Base-by-base conservation (phyloP, 2,888 invertebrate genomes). In the Caenorhabditis virilis region DNA sequence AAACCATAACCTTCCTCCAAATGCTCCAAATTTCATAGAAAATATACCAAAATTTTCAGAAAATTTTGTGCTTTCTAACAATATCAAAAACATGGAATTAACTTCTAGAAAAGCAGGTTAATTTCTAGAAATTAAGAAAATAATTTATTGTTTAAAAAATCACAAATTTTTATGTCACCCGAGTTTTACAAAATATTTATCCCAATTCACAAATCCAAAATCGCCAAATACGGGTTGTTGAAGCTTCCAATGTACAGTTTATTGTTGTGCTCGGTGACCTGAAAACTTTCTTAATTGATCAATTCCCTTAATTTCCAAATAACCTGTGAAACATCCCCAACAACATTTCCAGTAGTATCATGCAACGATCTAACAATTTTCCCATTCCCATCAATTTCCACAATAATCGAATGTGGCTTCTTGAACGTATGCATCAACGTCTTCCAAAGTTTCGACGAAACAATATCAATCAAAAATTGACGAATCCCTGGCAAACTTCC, bases 221-320 rank as follows among this genome's bases (percentile, higher is more conserved):
- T 60, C n/a, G 73, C 79, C 50, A 79, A 75, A 46, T 70, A 79
- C 9, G 62, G 54, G 16, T 59, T 61, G 30, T 76, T 65, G 60
- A 77, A 80, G 22, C 74, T 76, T 45, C 80, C 80, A 38, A 80
- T 59, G 58, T 78, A 80, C 13, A 80, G 64, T 27, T 48, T 50
- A 20, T 59, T 55, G 1, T 66, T 69, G 23, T 62, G 53, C 42
- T 76, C 73, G 26, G 71, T 64, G 4, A 69, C 73, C 76, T 76
- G 27, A 38, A 73, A 57, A 51, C 11, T n/a, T n/a, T 2, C n/a
- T 9, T 6, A 30, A 9, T 30, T 30, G 6, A 30, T 30, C 30
- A 30, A 9, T 30, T 30, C 13, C 13, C 13, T 30, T 30, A 9
- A 9, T 9, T 9, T 9, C 13, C 13, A 6, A 30, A 30, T 11